Evolutionary conservation across 2,797 vertebrate genomes (phyloP).

Genomic region (Halcyon chelicuti): DNA sequence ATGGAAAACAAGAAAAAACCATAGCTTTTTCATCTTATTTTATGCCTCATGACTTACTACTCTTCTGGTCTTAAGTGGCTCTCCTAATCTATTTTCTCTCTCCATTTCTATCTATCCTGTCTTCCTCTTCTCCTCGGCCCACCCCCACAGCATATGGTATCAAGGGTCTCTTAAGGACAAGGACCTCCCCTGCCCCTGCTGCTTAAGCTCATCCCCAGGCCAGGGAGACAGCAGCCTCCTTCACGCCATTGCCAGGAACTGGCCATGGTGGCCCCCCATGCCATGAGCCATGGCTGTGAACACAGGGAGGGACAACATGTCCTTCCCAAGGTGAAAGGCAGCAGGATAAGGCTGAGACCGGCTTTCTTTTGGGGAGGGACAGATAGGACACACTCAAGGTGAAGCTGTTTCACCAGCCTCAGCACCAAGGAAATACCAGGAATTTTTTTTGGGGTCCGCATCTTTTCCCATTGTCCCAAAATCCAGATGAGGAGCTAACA

Average conservation of each 20-base stretch:
- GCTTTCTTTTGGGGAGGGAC: neutral
- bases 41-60: neutral
- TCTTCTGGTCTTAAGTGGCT: neutral
- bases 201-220: neutral
- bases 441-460: neutral
- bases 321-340: neutral
- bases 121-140: neutral
- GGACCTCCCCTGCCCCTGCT: neutral
- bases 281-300: neutral
- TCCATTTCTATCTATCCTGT: neutral
- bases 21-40: neutral
- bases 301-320: accelerated
- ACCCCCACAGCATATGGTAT: neutral
- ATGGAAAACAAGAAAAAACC: neutral
- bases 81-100: neutral
- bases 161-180: neutral
- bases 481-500: neutral
- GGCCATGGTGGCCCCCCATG: accelerated
- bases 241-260: neutral
- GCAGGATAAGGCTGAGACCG: accelerated
- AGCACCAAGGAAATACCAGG: neutral
- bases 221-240: neutral
- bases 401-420: neutral
- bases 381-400: accelerated
- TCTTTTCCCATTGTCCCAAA: neutral